These are phyloP conservation scores for Teleiodes luculella DNA, from an alignment of 2,888 invertebrate genomes.

Conservation along the genomic window DNA sequence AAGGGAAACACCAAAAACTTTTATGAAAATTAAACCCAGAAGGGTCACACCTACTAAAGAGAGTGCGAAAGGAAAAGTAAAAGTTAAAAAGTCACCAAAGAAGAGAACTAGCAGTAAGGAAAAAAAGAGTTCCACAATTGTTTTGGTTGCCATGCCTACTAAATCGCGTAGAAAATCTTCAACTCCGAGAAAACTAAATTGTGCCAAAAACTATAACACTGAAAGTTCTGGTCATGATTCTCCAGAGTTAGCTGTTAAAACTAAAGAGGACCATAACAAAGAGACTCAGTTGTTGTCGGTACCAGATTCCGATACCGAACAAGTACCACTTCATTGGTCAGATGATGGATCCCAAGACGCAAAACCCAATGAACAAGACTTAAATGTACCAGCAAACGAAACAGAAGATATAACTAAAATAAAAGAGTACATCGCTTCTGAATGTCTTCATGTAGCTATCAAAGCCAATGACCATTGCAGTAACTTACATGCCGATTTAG, in stretches of 20 bases:
- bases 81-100: constrained; percentile 34
- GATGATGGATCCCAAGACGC: constrained; percentile 63
- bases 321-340: constrained; percentile 57
- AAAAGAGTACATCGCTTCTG: constrained; percentile 49
- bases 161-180: constrained; percentile 73
- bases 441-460: constrained; percentile 9
- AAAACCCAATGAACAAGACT: constrained; percentile 34
- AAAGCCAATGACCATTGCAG: constrained; percentile 30
- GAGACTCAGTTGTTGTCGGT: constrained; percentile 12
- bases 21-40: constrained; percentile 64
- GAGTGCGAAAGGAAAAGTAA: constrained; percentile 27
- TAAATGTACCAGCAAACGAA: constrained; percentile 33
- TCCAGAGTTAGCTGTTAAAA: constrained; percentile 32
- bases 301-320: constrained; percentile 58
- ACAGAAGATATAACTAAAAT: constrained; percentile 64
- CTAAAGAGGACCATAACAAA: background rate
- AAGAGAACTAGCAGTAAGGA: constrained; percentile 43
- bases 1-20: constrained; percentile 49
- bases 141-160: constrained; percentile 39
- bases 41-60: constrained; percentile 54
- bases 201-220: constrained; percentile 54
- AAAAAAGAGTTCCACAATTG: constrained; percentile 28
- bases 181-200: constrained; percentile 67
- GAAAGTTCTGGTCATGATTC: constrained; percentile 49
- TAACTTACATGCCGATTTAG: constrained; percentile 56